Conservation (phyloP, 2,113 vertebrate species). For the Merops nubicus region DNA sequence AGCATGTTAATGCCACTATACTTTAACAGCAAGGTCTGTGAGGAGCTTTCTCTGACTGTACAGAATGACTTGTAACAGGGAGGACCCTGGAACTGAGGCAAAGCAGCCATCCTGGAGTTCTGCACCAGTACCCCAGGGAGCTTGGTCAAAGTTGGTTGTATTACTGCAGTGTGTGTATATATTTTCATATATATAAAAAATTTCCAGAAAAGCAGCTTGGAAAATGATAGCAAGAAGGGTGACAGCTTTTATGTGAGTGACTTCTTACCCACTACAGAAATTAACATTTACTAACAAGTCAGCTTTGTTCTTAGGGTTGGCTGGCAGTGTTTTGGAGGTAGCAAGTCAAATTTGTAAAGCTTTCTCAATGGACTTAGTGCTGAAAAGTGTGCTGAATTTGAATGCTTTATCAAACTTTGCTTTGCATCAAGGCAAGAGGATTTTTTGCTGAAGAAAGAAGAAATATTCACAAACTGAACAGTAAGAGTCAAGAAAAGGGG, state of each 20-base stretch:
- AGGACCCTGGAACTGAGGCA: neutral
- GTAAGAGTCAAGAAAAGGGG: neutral
- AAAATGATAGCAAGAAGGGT: neutral
- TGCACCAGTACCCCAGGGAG: neutral
- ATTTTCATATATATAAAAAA: neutral
- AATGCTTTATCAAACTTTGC: neutral
- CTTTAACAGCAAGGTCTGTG: neutral
- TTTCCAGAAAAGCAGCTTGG: neutral
- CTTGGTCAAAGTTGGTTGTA: neutral
- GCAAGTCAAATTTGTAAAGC: neutral
- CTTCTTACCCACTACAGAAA: neutral
- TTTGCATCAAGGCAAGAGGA: neutral
- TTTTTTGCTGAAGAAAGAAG: neutral
- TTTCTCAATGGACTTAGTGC: neutral
- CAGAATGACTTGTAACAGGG: neutral
- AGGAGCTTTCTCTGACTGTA: neutral
- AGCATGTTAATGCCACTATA: neutral
- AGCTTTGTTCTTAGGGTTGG: no score
- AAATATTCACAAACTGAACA: neutral
- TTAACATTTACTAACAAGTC: neutral
- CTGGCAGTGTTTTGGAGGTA: neutral
- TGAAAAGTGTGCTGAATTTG: neutral
- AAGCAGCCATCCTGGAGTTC: neutral
- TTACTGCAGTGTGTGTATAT: neutral
- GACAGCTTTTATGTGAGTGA: neutral